Base-by-base conservation (phyloP, 2,797 vertebrate species). In the Siniperca undulata region DNA sequence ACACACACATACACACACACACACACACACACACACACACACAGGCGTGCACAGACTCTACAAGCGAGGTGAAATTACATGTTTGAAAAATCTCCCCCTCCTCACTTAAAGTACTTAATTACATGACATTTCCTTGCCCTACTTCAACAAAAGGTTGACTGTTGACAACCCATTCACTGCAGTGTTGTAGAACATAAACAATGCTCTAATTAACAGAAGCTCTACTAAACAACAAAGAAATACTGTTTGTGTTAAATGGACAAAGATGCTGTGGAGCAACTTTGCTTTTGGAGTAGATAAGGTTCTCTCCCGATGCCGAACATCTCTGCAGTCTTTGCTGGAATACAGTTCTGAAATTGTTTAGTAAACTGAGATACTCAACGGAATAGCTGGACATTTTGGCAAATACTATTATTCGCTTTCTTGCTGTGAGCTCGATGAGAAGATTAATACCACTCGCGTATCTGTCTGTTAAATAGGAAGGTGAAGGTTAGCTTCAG, bases 161-260 rank as follows among this genome's bases (percentile, higher is more conserved):
- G 77, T 55, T 89, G 89, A 91, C 89, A 93, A 60, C 7, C 14
- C 56, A 2, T 24, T 71, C 38, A 62, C 67, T 73, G 71, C 74
- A 73, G 0, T 24, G 64, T 72, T 68, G 44, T 38, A 62, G 76
- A 85, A 84, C 78, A 89, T 79, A 89, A 93, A 92, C 86, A 88
- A 84, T 44, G 38, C 59, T 82, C 72, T 89, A 93, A 95, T 95
- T 91, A 93, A 88, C 69, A 69, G 76, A 77, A 60, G 78, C 82
- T 86, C 76, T 36, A 9, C 62, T 16, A 70, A 87, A 86, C 80
- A 88, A 73, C 84, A 89, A 70, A 71, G 70, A 85, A 78, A 77
- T 22, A 11, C 65, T 69, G 46, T 19, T 24, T 46, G 52, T 76
- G 75, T 88, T 52, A 74, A 40, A 65, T 48, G 60, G 14, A 62